phyloP scores from a whole-genome alignment of 2,888 invertebrate species.

The Euspilapteryx auroguttella region DNA sequence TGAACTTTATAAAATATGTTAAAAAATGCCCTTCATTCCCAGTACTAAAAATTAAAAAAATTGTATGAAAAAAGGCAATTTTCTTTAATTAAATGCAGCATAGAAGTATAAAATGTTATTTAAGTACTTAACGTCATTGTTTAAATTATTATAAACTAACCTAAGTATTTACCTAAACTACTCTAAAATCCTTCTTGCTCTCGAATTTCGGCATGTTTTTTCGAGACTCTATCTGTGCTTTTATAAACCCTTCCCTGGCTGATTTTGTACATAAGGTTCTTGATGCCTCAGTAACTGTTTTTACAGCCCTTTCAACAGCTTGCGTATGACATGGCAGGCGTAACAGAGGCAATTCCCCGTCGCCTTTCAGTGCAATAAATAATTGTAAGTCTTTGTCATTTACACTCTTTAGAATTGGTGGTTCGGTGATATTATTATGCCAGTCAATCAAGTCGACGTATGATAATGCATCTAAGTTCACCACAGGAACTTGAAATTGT shows the following conservation, averaged over 20 bases:
- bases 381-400: conserved; percentile 6
- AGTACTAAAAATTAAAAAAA: neutral
- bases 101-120: neutral
- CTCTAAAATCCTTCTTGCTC: conserved; percentile 1
- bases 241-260: conserved; percentile 6
- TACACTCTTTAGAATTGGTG: conserved; percentile 6
- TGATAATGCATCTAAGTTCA: conserved; percentile 9
- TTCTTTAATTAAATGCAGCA: neutral
- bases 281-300: conserved; percentile 9
- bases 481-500: conserved; percentile 9
- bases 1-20: neutral
- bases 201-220: conserved; percentile 5
- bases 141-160: neutral
- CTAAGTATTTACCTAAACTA: neutral
- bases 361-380: conserved; percentile 5
- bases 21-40: neutral
- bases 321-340: conserved; percentile 10
- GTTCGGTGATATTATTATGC: conserved; percentile 6
- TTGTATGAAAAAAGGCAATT: conserved; percentile 1
- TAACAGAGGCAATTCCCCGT: conserved; percentile 6
- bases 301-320: conserved; percentile 11
- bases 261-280: conserved; percentile 5
- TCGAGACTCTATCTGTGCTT: conserved; percentile 8
- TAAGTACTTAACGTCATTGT: neutral
- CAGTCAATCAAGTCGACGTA: conserved; percentile 9